Base-by-base conservation (phyloP, 2,888 invertebrate species). In the Toxonevra muliebris region DNA sequence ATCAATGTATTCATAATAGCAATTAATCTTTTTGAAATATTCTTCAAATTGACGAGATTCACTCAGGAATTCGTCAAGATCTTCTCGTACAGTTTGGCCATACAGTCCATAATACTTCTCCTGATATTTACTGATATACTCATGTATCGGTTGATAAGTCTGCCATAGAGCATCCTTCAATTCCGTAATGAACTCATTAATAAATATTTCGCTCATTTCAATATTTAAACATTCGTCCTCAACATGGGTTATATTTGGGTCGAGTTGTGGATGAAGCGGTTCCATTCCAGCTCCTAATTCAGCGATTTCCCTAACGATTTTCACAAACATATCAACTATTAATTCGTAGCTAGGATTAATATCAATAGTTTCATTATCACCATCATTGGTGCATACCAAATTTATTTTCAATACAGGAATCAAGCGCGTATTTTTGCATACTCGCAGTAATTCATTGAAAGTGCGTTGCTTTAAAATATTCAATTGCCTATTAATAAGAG, bases 391-490 rank as follows among this genome's bases (percentile, higher is more conserved):
- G 69, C 80, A 85, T 8, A 78, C 77, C 17, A 83, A 66, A 69
- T 87, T 87, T 53, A 93, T 78, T 69, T 88, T 87, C 58, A 93
- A 82, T 76, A 89, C 88, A 0, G 92, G 91, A 61, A 90, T 88
- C 52, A 84, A 82, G 7, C 87, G 84, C 1, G 87, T 85, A 72
- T 87, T 83, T 65, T 86, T 85, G 11, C 91, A 86, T 9, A 87
- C 83, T 1, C 88, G 85, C 68, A 90, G 87, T 9, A 93, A 84
- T 71, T 89, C 87, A 54, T 89, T 86, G 57, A 93, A 89, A 9
- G 92, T 92, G 63, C 88, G 86, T 61, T 90, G 88, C 86, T 93
- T 90, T 43, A 91, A 78, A 75, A 90, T 88, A 74, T 90, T 89
- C 74, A 93, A 88, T 82, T 91, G 89, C 76, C 88, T 87, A 50